Evolutionary conservation across 2,888 invertebrate genomes (phyloP).

Genomic region (Oxystoma pomonae): DNA sequence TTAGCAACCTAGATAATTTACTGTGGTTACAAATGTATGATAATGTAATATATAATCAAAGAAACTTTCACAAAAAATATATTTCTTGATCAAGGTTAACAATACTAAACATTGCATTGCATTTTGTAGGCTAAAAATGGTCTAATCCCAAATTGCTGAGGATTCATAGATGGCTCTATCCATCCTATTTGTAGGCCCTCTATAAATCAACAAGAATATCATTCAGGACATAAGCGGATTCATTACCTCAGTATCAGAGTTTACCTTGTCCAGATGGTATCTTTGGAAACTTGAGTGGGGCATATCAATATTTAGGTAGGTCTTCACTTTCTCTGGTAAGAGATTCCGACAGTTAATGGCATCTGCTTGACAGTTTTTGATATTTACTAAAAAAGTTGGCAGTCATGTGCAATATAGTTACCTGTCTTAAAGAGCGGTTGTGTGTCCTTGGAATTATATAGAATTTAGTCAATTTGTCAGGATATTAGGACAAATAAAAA

Average conservation of each 20-base stretch:
- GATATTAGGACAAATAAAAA: too few relatives aligned
- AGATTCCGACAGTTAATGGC: too few relatives aligned
- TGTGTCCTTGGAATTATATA: too few relatives aligned
- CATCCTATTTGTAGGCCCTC: constrained; percentile 22
- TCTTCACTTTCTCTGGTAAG: too few relatives aligned
- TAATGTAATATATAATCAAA: constrained; percentile 8
- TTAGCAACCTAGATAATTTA: constrained; percentile 5
- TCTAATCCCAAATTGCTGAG: constrained; percentile 15
- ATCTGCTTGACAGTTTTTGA: too few relatives aligned
- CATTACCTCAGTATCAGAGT: constrained; percentile 23
- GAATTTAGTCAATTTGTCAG: too few relatives aligned
- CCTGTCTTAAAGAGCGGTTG: too few relatives aligned
- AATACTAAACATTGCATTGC: not conserved
- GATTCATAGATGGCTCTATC: constrained; percentile 24
- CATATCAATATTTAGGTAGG: constrained; percentile 20
- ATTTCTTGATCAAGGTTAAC: not conserved
- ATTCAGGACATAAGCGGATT: constrained; percentile 20
- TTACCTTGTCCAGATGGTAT: constrained; percentile 23
- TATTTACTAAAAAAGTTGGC: too few relatives aligned
- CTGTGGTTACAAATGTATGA: constrained; percentile 10
- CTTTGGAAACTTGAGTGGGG: constrained; percentile 20
- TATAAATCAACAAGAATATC: constrained; percentile 20
- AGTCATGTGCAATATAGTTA: too few relatives aligned
- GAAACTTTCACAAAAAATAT: not conserved
- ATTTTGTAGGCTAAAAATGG: constrained; percentile 6